Conservation (phyloP, 2,797 vertebrate species). For the Anomalospiza imberbis region DNA sequence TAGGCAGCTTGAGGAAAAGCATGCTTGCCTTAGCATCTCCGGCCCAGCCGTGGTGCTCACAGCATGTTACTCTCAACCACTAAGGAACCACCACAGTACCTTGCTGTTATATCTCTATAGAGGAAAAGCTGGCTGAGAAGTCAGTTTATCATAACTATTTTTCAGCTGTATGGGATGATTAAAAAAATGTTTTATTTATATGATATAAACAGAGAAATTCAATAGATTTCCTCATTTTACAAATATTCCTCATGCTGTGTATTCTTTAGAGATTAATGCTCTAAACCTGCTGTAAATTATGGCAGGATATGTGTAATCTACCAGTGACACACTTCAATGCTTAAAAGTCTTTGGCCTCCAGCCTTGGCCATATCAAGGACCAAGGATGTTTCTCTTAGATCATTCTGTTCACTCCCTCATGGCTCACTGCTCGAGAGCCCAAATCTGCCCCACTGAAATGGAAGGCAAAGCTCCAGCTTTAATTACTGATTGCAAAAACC, state of each 20-base stretch:
- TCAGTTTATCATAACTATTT: neutral
- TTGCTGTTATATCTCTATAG: neutral
- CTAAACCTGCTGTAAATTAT: neutral
- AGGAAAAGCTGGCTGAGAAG: neutral
- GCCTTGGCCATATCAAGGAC: neutral
- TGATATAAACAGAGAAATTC: neutral
- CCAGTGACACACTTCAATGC: neutral
- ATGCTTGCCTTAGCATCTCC: neutral
- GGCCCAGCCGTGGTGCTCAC: neutral
- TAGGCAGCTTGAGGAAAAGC: neutral
- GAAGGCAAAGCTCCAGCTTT: neutral
- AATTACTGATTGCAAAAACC: neutral
- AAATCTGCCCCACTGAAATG: neutral
- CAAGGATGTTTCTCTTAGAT: neutral
- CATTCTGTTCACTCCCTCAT: neutral
- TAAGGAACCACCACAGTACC: neutral
- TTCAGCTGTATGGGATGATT: neutral
- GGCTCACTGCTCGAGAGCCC: neutral
- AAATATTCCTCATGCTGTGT: neutral
- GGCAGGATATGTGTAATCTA: neutral
- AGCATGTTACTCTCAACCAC: accelerated
- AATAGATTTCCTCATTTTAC: neutral
- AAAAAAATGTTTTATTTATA: neutral
- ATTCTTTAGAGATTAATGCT: neutral
- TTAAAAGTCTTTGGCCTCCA: neutral